A percentile compares a stretch with the other conserved stretches of the same genome.
Conservation (phyloP, 2,888 invertebrate species). For the Brachyopa scutellaris region DNA sequence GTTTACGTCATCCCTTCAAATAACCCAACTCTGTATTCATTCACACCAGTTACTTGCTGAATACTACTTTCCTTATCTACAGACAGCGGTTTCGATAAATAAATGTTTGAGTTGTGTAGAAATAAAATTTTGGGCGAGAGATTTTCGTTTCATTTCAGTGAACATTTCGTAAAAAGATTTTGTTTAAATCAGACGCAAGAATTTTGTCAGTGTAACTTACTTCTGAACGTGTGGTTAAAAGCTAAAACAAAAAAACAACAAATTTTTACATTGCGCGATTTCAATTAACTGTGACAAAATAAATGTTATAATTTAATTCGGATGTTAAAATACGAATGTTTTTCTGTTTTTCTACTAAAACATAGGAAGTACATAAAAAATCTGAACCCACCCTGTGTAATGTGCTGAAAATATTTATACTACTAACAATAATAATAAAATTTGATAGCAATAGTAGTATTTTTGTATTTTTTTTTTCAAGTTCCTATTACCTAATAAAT, state of each 20-base stretch:
- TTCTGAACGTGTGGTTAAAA: constrained; percentile 43
- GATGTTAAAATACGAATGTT: no score
- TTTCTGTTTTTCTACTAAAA: no score
- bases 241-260: constrained; percentile 14
- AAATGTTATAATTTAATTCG: background rate
- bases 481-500: constrained; percentile 50
- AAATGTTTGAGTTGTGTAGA: constrained; percentile 82
- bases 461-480: constrained; percentile 4
- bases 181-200: constrained; percentile 79
- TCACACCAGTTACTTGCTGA: constrained; percentile 73
- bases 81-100: constrained; percentile 82
- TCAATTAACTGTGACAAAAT: constrained; percentile 7
- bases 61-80: constrained; percentile 75
- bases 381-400: background rate
- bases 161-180: constrained; percentile 81
- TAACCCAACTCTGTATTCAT: constrained; percentile 73
- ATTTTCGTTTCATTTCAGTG: constrained; percentile 81
- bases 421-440: constrained; percentile 13
- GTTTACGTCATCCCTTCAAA: constrained; percentile 73
- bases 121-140: constrained; percentile 81
- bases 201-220: constrained; percentile 64
- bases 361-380: no score
- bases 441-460: background rate
- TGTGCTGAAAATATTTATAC: background rate
- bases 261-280: constrained; percentile 14